phyloP scores from a whole-genome alignment of 2,888 invertebrate genomes.

The Nephrotoma appendiculata region DNA sequence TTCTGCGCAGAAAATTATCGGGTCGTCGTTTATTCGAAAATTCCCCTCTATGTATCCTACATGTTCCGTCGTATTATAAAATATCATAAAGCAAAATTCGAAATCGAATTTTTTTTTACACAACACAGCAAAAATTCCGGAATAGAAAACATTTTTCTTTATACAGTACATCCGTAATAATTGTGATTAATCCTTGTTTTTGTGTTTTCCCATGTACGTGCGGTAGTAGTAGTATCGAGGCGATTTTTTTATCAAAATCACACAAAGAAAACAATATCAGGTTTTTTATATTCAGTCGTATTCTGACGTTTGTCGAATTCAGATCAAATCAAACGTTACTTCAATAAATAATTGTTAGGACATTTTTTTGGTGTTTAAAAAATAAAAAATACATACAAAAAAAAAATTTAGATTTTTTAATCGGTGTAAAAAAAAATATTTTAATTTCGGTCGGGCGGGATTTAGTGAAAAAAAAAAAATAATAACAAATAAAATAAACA shows the following conservation, averaged over 20 bases:
- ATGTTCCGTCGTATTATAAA: too few species aligned
- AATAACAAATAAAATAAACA: neutral
- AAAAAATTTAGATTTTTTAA: neutral
- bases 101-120: neutral
- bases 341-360: neutral
- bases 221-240: neutral
- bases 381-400: neutral
- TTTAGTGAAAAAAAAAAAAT: neutral
- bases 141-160: neutral
- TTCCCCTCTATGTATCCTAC: neutral
- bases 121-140: neutral
- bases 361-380: neutral
- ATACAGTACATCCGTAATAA: neutral
- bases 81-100: neutral
- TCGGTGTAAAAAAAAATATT: neutral
- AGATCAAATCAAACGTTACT: neutral
- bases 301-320: neutral
- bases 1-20: neutral
- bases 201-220: neutral
- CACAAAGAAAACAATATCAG: neutral
- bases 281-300: neutral
- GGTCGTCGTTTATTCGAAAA: neutral
- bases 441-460: neutral
- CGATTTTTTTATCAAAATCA: neutral
- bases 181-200: neutral